Conservation (phyloP, 2,888 invertebrate species). For the Beris morrisii region DNA sequence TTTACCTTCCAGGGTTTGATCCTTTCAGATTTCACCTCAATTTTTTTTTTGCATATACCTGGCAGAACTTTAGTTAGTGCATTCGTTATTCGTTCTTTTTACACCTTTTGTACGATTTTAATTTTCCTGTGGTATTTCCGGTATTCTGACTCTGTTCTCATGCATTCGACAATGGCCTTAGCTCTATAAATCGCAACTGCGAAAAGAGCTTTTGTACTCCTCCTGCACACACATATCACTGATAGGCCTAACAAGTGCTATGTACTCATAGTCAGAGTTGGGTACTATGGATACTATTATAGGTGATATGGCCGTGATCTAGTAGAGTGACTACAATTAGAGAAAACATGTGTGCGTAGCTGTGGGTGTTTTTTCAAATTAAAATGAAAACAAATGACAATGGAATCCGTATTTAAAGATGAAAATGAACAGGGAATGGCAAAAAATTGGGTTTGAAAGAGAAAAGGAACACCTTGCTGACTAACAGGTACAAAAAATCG, state of each 20-base stretch:
- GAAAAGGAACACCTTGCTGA: too few relatives aligned
- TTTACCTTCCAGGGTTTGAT: slow-evolving; percentile 14
- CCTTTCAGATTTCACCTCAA: slow-evolving; percentile 10
- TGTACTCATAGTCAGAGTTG: too few relatives aligned
- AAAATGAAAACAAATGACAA: slow-evolving; percentile 17
- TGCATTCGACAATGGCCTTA: slow-evolving; percentile 24
- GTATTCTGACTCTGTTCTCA: slow-evolving; percentile 35
- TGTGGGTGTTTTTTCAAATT: slow-evolving; percentile 3
- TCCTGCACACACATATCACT: not conserved
- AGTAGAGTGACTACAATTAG: slow-evolving; percentile 14
- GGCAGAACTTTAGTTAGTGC: slow-evolving; percentile 10
- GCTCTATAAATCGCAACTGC: slow-evolving; percentile 1
- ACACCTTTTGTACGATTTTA: slow-evolving; percentile 40
- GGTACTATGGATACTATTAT: not conserved
- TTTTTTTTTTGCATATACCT: not conserved
- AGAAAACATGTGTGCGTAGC: slow-evolving; percentile 22
- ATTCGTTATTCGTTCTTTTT: slow-evolving; percentile 27
- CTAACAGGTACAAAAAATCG: too few relatives aligned
- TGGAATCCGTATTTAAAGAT: not conserved
- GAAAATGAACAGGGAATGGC: not conserved
- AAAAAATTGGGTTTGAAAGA: too few relatives aligned
- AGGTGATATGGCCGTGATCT: slow-evolving; percentile 7
- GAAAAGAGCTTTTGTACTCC: not conserved
- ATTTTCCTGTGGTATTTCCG: slow-evolving; percentile 41
- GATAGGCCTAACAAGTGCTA: too few relatives aligned